A percentile compares a stretch with the other conserved stretches of the same genome.
phyloP scores from a whole-genome alignment of 2,113 vertebrate species.

The Xiphorhynchus elegans region DNA sequence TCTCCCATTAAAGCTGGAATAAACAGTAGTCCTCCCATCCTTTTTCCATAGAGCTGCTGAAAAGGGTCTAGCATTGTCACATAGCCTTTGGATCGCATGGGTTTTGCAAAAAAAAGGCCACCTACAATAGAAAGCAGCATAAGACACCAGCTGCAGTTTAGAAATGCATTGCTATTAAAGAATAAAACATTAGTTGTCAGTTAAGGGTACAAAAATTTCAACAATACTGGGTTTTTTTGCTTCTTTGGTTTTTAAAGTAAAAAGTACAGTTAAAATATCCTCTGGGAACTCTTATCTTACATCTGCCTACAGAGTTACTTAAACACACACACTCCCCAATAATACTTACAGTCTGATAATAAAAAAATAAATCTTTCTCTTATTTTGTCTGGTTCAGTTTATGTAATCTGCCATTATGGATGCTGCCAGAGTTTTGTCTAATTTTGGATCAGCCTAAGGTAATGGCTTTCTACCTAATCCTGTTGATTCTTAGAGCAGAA shows the following conservation, averaged over 20 bases:
- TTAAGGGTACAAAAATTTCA: background rate
- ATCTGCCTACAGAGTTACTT: background rate
- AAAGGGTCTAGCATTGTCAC: constrained; percentile 99
- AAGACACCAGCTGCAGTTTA: background rate
- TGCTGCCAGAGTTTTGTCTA: background rate
- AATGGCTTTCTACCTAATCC: background rate
- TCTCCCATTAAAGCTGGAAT: constrained; percentile 97
- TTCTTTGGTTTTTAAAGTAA: background rate
- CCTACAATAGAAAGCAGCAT: constrained; percentile 73
- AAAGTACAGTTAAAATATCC: background rate
- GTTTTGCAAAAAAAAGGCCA: constrained; percentile 97
- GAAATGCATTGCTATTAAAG: background rate
- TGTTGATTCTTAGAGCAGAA: background rate
- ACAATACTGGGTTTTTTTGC: background rate
- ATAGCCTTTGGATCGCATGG: constrained; percentile 94
- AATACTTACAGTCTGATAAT: background rate
- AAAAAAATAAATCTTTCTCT: background rate
- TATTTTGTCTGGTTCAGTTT: background rate
- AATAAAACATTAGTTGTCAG: background rate
- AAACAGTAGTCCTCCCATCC: constrained; percentile 96
- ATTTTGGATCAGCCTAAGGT: background rate
- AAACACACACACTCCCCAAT: background rate
- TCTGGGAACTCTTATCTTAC: background rate
- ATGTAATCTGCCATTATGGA: background rate
- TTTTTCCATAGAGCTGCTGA: constrained; percentile 94